Conservation (phyloP, 2,113 vertebrate genomes). For the Ornithorhynchus anatinus region DNA sequence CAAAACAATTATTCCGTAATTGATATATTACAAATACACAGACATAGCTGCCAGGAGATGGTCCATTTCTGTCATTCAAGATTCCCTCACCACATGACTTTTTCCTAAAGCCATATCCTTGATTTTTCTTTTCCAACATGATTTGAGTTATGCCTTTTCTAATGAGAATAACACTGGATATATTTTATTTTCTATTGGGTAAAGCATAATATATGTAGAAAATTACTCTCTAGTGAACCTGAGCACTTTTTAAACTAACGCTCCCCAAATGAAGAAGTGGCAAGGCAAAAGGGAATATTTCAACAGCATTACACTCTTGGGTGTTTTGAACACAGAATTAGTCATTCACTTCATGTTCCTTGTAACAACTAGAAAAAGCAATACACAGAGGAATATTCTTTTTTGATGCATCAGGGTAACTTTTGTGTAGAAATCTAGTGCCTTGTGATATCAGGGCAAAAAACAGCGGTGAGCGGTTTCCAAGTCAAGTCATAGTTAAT, state of each 20-base stretch:
- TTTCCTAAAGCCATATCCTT: background rate
- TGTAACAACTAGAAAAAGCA: slow-evolving; percentile 14
- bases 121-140: background rate
- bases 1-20: no score
- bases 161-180: background rate
- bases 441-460: slow-evolving; percentile 34
- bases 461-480: slow-evolving; percentile 50
- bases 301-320: background rate
- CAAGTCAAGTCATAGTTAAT: slow-evolving; percentile 56
- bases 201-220: background rate
- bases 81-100: background rate
- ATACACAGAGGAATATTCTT: slow-evolving; percentile 5
- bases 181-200: background rate
- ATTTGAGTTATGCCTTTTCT: background rate
- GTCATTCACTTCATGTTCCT: slow-evolving; percentile 35
- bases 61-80: accelerated
- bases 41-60: background rate
- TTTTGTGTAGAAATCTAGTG: background rate
- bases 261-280: background rate
- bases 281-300: background rate
- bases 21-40: no score
- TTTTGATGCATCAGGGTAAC: background rate
- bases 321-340: slow-evolving; percentile 39
- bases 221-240: background rate
- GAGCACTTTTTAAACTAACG: background rate